Base-by-base conservation (phyloP, 2,797 vertebrate genomes). In the Arrhamphus sclerolepis region DNA sequence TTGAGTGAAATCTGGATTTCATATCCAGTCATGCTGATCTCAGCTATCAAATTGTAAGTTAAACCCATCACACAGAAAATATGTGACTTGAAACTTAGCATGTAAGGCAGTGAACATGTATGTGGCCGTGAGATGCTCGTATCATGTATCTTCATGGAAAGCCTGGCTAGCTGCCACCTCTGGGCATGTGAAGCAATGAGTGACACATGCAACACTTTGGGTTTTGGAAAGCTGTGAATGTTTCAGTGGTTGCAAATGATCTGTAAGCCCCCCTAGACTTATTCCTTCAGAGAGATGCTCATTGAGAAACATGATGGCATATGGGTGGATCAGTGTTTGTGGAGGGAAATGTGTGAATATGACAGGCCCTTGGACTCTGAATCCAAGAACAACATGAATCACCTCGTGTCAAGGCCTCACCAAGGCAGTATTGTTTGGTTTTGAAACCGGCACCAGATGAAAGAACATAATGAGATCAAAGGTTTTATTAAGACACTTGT, bases 211-310 rank as follows among this genome's bases (percentile, higher is more conserved):
- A 74, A 73, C 26, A 44, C 31, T 61, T 72, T 63, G 77, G 74
- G 51, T 72, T 46, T 47, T 72, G 61, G 48, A 72, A 75, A 68
- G 72, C 69, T 51, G 57, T 54, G 60, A 57, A 53, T 66, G 67
- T 55, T 70, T 78, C 48, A 66, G 19, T 46, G 62, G 34, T 40
- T 66, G 60, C 51, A 78, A 73, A 82, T 73, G 72, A 68, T 71
- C 54, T 64, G 48, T 62, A 65, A 63, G 31, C 44, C 41, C n/a
- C 38, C 49, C 29, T 47, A 41, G 55, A 56, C 41, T 77, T 57
- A 80, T 74, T 74, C 66, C 49, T 69, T 51, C 54, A 74, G 42
- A 22, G 20, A 46, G 47, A 43, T 19, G 38, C 59, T 73, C 4
- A 8, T 72, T 70, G 61, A 68, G 59, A 51, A 47, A 70, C 18